Evolutionary conservation across 2,797 vertebrate genomes (phyloP).

Genomic region (Hydrolagus colliei): DNA sequence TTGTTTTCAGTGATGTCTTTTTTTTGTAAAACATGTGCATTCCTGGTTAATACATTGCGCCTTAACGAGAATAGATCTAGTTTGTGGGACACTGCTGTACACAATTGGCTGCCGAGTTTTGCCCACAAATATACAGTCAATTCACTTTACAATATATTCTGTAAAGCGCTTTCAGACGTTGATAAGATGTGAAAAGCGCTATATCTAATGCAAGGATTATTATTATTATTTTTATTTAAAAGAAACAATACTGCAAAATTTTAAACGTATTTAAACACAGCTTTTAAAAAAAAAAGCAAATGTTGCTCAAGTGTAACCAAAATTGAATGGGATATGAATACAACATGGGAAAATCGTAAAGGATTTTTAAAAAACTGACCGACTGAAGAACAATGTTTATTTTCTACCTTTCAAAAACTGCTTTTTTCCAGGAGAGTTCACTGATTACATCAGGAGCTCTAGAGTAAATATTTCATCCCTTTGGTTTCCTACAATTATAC

Average conservation of each 20-base stretch:
- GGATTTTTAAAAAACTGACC: neutral
- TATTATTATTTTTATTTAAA: no score
- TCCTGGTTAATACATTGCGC: no score
- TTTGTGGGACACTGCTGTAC: no score
- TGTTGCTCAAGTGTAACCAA: neutral
- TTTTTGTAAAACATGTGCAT: no score
- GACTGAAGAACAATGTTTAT: neutral
- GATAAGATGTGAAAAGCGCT: no score
- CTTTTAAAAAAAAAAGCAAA: neutral
- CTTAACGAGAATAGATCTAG: no score
- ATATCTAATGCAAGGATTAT: no score
- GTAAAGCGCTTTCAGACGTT: no score
- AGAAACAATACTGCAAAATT: neutral
- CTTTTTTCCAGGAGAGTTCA: neutral
- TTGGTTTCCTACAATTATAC: neutral
- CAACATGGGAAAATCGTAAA: neutral
- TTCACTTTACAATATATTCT: no score
- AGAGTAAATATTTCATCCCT: neutral
- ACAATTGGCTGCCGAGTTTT: no score
- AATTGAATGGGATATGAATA: neutral
- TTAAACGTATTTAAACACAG: neutral
- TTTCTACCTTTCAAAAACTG: neutral
- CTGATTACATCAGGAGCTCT: neutral
- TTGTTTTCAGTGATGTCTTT: no score
- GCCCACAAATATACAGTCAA: no score